Percentiles rank a stretch among this genome's conserved stretches.
phyloP scores from a whole-genome alignment of 2,113 vertebrate genomes.

The Gasterosteus aculeatus region DNA sequence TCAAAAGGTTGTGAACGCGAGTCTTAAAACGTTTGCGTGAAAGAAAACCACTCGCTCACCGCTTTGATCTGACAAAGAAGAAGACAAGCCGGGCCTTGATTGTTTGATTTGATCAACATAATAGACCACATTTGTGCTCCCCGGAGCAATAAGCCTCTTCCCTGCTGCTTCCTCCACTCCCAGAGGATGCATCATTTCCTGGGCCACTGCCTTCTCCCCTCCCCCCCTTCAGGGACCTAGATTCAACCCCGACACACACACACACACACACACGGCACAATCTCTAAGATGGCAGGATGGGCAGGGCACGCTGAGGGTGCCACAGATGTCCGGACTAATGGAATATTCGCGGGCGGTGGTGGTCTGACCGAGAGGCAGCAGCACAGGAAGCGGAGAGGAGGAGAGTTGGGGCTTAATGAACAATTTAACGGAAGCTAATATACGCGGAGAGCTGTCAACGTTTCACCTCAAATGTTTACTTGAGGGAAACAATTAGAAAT shows the following conservation, averaged over 20 bases:
- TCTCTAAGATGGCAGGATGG: slow-evolving; percentile 49
- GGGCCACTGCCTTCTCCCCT: slow-evolving; percentile 58
- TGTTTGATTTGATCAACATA: slow-evolving; percentile 69
- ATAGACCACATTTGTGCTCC: slow-evolving; percentile 65
- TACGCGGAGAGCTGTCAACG: not conserved
- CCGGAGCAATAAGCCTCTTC: slow-evolving; percentile 62
- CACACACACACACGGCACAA: not conserved
- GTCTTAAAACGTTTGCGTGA: slow-evolving; percentile 31
- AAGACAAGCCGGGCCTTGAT: slow-evolving; percentile 32
- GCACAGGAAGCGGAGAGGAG: not conserved
- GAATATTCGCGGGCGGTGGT: slow-evolving; percentile 60
- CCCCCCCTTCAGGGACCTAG: slow-evolving; percentile 53
- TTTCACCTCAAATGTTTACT: not conserved
- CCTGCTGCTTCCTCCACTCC: slow-evolving; percentile 64
- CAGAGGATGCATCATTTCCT: slow-evolving; percentile 73
- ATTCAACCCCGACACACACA: slow-evolving; percentile 52
- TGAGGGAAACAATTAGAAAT: not conserved
- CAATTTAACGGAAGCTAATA: not conserved
- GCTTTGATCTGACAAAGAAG: slow-evolving; percentile 47
- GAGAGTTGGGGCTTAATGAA: not conserved
- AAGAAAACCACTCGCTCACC: slow-evolving; percentile 26
- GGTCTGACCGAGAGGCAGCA: slow-evolving; percentile 52
- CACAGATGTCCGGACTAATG: slow-evolving; percentile 75
- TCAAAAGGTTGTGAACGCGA: slow-evolving; percentile 41
- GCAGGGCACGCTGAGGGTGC: slow-evolving; percentile 53